Base-by-base conservation (phyloP, 1,140 invertebrate species). In the Dermatophagoides farinae region DNA sequence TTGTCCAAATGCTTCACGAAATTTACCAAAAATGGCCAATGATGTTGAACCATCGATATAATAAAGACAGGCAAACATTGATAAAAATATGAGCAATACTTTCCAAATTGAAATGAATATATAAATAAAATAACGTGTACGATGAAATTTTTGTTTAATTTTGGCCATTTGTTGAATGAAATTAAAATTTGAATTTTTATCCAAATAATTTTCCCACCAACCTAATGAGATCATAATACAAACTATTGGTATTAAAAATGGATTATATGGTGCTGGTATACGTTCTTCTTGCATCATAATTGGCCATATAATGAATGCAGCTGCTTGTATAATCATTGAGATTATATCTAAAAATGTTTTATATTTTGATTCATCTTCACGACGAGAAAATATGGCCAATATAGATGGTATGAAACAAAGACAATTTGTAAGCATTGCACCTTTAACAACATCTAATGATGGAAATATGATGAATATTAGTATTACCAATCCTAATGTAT, bases 151-250 rank as follows among this genome's bases (percentile, higher is more conserved):
- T 50, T 90, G 84, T 68, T 88, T 88, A 22, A 91, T 77, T 68
- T 80, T 78, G 31, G 82, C 84, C 49, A 90, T 71, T n/a, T 78
- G 78, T 67, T 82, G 82, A 22, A 92, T 81, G 50, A 88, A 76
- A 49, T 78, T 20, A 12, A 68, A 31, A 20, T 66, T 58, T 1
- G 67, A 88, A 22, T 64, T 64, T 14, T 41, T 64, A 58, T 71
- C 70, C 89, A 95, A 86, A 68, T 88, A 97, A 74, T 96, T 97
- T 73, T 96, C 91, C 91, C 91, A 96, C 86, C 88, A 96, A 25
- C 86, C 84, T 37, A 88, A 79, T 4, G 89, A 95, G 44, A 90
- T 83, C 46, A 90, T 78, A 41, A 93, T 72, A 9, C 88, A 77
- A 0, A 86, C 76, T 0, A 88, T 71, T 0, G 90, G 88, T 0